Percentiles rank a stretch among this genome's conserved stretches.
Conservation (phyloP, 2,888 invertebrate genomes). For the Dryocosmus kuriphilus region DNA sequence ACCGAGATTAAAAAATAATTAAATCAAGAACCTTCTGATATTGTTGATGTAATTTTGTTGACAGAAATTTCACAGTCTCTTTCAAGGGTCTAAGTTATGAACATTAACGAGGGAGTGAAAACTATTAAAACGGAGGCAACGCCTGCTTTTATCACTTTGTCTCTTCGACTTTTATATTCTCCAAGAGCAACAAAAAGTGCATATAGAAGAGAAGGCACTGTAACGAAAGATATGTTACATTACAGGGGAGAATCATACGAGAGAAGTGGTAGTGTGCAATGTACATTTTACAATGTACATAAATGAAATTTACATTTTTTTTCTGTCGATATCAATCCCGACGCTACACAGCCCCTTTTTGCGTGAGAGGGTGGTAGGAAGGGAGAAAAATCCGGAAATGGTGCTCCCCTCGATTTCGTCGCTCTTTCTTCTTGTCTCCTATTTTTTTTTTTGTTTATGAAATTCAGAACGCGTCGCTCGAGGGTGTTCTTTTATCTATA, state of each 20-base stretch:
- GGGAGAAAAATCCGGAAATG: conserved; percentile 24
- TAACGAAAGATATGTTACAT: conserved; percentile 56
- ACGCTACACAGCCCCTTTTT: conserved; percentile 20
- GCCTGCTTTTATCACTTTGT: neutral
- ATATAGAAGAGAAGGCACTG: conserved; percentile 12
- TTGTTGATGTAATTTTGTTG: neutral
- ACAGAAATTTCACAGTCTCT: conserved; percentile 15
- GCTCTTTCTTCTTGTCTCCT: neutral
- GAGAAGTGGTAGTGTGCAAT: conserved; percentile 41
- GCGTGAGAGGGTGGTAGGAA: neutral
- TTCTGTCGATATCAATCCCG: conserved; percentile 57
- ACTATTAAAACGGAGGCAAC: conserved; percentile 25
- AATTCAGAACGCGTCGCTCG: conserved; percentile 26
- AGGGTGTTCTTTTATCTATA: conserved; percentile 21
- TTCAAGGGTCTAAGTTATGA: conserved; percentile 35
- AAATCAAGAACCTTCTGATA: conserved; percentile 22
- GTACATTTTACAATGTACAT: conserved; percentile 41
- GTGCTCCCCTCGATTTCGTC: conserved; percentile 10
- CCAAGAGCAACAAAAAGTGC: conserved; percentile 31
- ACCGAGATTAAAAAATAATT: conserved; percentile 8
- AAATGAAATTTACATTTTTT: conserved; percentile 67
- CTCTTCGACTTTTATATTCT: conserved; percentile 12
- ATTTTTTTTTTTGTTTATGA: conserved; percentile 20
- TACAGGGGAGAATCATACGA: conserved; percentile 55
- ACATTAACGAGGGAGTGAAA: conserved; percentile 40